These are phyloP conservation scores for Erebia ligea DNA, from an alignment of 2,888 invertebrate species.

Conservation along the genomic window DNA sequence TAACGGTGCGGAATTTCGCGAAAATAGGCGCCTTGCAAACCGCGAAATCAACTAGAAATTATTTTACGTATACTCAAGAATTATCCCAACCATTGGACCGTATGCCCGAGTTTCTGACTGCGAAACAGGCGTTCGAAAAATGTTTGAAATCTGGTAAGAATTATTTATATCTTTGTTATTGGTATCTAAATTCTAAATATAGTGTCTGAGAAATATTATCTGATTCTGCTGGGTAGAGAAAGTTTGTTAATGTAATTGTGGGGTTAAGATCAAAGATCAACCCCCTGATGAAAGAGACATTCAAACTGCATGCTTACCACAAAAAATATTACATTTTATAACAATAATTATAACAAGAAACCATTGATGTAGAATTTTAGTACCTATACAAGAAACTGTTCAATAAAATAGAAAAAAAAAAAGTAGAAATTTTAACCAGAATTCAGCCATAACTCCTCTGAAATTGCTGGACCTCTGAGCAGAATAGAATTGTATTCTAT, in stretches of 20 bases:
- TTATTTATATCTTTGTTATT: constrained; percentile 25
- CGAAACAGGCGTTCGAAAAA: constrained; percentile 90
- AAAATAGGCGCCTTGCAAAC: constrained; percentile 60
- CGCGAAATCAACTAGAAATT: constrained; percentile 79
- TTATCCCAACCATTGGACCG: constrained; percentile 90
- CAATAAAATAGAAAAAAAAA: too few relatives aligned
- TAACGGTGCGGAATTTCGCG: constrained; percentile 62
- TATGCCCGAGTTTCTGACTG: constrained; percentile 87
- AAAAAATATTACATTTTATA: too few relatives aligned
- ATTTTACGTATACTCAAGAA: constrained; percentile 91
- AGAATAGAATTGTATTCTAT: neutral
- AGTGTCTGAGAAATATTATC: neutral
- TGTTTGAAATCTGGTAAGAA: constrained; percentile 90
- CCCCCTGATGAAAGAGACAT: neutral
- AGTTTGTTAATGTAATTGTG: neutral
- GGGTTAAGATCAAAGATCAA: neutral
- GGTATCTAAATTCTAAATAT: constrained; percentile 14
- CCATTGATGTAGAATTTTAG: too few relatives aligned
- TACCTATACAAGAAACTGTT: too few relatives aligned
- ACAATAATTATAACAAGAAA: too few relatives aligned
- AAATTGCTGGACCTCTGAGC: neutral
- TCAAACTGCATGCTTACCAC: neutral
- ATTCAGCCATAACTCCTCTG: too few relatives aligned
- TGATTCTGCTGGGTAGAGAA: neutral
- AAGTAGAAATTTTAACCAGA: too few relatives aligned